Conservation (phyloP, 1,140 invertebrate species). For the Panagrolaimus sp. region DNA sequence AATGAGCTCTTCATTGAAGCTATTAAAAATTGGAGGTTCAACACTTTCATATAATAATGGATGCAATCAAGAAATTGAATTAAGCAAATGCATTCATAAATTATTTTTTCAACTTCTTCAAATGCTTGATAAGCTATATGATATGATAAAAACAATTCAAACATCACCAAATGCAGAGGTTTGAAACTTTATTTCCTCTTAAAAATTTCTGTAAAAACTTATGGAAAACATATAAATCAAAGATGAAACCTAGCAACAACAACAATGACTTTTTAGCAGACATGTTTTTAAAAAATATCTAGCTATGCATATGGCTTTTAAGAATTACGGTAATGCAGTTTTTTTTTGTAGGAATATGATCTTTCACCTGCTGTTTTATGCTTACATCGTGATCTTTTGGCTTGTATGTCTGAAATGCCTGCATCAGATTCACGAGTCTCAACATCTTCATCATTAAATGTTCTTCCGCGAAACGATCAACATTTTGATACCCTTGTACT, state of each 20-base stretch:
- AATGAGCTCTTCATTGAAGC: conserved; percentile 53
- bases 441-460: conserved; percentile 25
- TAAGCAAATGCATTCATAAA: conserved; percentile 76
- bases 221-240: too few species aligned
- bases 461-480: conserved; percentile 25
- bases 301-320: too few species aligned
- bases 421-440: conserved; percentile 24
- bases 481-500: conserved; percentile 45
- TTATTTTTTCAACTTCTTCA: conserved; percentile 85
- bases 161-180: conserved; percentile 47
- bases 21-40: conserved; percentile 29
- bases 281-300: too few species aligned
- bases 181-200: background rate
- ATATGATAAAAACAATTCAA: conserved; percentile 65
- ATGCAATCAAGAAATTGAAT: conserved; percentile 62
- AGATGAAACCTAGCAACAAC: too few species aligned
- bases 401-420: conserved; percentile 24
- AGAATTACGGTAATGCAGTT: too few species aligned
- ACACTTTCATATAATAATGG: conserved; percentile 18
- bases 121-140: conserved; percentile 81
- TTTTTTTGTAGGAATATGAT: conserved; percentile 45
- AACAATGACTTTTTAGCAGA: too few species aligned
- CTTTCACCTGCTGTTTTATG: conserved; percentile 49
- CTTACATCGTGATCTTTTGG: conserved; percentile 51
- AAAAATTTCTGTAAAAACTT: too few species aligned